Evolutionary conservation across 2,797 vertebrate species (phyloP).

Genomic region (Catamblyrhynchus diadema): DNA sequence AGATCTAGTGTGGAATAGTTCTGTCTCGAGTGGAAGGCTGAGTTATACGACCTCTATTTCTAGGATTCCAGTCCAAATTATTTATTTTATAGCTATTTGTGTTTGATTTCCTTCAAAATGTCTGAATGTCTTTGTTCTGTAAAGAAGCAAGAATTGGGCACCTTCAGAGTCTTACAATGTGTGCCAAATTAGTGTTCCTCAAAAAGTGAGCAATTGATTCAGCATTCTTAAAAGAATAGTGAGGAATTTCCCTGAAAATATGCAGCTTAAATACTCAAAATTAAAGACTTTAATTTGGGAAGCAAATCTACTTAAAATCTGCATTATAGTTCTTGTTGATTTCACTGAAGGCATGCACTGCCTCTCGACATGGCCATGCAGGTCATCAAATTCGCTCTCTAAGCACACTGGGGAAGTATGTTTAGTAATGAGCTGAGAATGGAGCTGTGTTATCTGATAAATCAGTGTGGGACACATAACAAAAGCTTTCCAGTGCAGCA

Average conservation of each 20-base stretch:
- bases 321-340: neutral
- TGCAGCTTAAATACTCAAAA: neutral
- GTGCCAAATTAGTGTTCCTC: neutral
- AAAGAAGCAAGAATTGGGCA: neutral
- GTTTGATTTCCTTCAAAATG: neutral
- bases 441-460: neutral
- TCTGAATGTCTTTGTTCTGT: neutral
- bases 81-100: neutral
- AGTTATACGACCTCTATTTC: neutral
- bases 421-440: neutral
- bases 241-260: neutral
- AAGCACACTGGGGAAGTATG: neutral
- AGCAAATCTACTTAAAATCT: neutral
- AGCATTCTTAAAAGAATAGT: neutral
- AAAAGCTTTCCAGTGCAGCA: neutral
- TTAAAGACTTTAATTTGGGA: neutral
- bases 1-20: neutral
- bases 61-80: neutral
- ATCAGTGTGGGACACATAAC: neutral
- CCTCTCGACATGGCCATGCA: rapidly evolving
- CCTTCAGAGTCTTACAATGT: neutral
- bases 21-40: neutral
- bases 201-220: neutral
- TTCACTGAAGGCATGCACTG: neutral
- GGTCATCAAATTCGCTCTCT: neutral